Percentiles rank a stretch among this genome's conserved stretches.
Evolutionary conservation across 2,888 invertebrate species (phyloP).

Genomic region (Cerastoderma edule): DNA sequence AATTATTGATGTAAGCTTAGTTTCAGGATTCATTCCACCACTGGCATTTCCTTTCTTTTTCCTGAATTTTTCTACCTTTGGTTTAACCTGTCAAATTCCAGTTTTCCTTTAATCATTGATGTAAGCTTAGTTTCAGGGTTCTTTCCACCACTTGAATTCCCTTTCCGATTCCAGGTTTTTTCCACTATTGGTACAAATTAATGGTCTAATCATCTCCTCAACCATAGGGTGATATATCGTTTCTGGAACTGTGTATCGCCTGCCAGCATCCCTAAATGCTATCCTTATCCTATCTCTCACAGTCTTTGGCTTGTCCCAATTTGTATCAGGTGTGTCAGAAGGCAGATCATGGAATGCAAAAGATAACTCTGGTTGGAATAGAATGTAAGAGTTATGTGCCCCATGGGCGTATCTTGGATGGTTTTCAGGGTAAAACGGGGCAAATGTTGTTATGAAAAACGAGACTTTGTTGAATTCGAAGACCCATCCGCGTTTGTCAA

Average conservation of each 20-base stretch:
- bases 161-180: no score
- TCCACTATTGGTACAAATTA: no score
- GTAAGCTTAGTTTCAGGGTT: no score
- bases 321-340: constrained; percentile 72
- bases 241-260: constrained; percentile 71
- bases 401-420: constrained; percentile 74
- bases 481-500: constrained; percentile 75
- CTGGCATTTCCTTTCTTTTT: no score
- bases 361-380: constrained; percentile 80
- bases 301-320: constrained; percentile 75
- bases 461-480: constrained; percentile 77
- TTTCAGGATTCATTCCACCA: no score
- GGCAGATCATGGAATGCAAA: constrained; percentile 79
- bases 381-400: constrained; percentile 70
- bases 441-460: constrained; percentile 80
- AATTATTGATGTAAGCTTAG: no score
- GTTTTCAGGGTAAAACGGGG: constrained; percentile 75
- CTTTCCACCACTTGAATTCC: no score
- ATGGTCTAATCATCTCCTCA: constrained; percentile 74
- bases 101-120: no score
- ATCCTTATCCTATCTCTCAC: constrained; percentile 76
- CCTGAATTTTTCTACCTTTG: no score
- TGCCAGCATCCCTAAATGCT: constrained; percentile 75
- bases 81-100: no score
- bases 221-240: constrained; percentile 72